Base-by-base conservation (phyloP, 2,797 vertebrate species). In the Tragelaphus eurycerus region DNA sequence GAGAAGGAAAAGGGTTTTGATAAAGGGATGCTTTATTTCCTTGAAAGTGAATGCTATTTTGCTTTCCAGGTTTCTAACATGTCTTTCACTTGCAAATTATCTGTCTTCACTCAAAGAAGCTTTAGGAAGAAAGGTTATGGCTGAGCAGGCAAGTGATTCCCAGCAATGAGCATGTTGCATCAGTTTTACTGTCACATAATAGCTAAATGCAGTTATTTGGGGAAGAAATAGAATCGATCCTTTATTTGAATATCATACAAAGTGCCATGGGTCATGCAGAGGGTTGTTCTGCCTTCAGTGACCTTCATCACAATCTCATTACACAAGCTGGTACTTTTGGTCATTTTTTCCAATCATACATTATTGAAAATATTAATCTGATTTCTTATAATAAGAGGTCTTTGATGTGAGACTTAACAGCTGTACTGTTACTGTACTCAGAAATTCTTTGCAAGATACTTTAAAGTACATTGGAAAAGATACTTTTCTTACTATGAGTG, bases 201-300 rank as follows among this genome's bases (percentile, higher is more conserved):
- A 89, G 29, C 16, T 59, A 67, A 93, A 54, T 48, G 14, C 1
- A 60, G 19, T 86, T 64, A 52, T 64, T 67, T 89, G 31, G 29
- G 16, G 67, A 46, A 48, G 48, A 86, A 94, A 87, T 3, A 64
- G 64, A 93, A 52, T 55, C 0, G 6, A 74, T 84, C 29, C 46
- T 86, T 2, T 89, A 38, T 81, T 89, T 94, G 67, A 95, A 85
- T 87, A 50, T 82, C 23, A 82, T 50, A 89, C 48, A 96, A 86
- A 90, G 31, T n/a, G 31, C 15, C 31, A 83, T 1, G 79, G n/a
- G 14, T 67, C 38, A 34, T n/a, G n/a, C 7, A 19, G 21, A 64
- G 8, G 5, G 3, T n/a, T 90, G 4, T 54, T 90, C 43, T 83
- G 38, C 10, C 46, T 78, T 76, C 17, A n/a, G 5, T 3, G n/a